Evolutionary conservation across 2,888 invertebrate species (phyloP), one percentile per base, ranked within the genome.

Genomic region (Oithona nana): DNA sequence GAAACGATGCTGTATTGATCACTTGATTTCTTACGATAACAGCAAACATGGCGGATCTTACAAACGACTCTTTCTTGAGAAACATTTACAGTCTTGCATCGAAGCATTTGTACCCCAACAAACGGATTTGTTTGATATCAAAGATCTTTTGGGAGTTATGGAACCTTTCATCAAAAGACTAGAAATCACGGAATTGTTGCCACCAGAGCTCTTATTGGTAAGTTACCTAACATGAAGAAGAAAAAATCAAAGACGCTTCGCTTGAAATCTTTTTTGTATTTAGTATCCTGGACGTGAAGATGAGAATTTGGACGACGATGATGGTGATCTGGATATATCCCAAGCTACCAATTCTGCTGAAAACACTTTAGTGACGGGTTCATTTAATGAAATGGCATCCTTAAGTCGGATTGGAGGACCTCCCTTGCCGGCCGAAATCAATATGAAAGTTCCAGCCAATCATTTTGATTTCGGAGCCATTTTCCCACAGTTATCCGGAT

Each of bases 91-190:
- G 26, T 26, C 13, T 1, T 26, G 24, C 28, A 26, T 59, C 24
- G 59, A 59, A 26, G 24, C 50, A 8, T 59, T 59, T 22, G 28
- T 22, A 3, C 59, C 59, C 8, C 8, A 22, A 28, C 28, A 48
- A 50, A 59, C 26, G 39, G 59, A 59, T 49, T 48, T 59, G 28
- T 48, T 24, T 4, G 57, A 50, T 22, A 48, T 50, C 2, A 48
- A 59, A 13, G 49, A 50, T 4, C 20, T 28, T n/a, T 4, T 59
- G 24, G 2, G 16, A 49, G 20, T 28, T 4, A 28, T 59, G 20
- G 59, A 59, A 26, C 59, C 59, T n/a, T 59, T 48, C 50, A 50
- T 49, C 28, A 59, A 50, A 24, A 39, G 49, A 24, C 24, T 59
- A 26, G 20, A 59, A 28, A 50, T 59, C 1, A 49, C 20, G n/a